Conservation (phyloP, 2,797 vertebrate species). For the Ispidina lecontei region DNA sequence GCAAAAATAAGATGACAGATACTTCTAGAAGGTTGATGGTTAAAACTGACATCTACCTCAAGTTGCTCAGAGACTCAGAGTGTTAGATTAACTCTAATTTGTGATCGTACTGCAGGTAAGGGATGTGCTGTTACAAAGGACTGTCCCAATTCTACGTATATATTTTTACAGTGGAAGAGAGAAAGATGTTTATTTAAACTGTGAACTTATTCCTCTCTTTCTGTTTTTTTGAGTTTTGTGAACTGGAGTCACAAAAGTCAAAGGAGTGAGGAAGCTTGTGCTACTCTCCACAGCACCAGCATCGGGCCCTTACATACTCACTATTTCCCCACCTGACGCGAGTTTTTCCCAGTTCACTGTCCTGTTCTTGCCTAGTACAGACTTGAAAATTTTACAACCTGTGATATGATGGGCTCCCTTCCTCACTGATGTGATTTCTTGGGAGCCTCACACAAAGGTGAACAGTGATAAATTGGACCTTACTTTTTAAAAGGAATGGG, state of each 20-base stretch:
- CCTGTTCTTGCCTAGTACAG: neutral
- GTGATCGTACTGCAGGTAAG: neutral
- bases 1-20: neutral
- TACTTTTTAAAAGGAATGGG: neutral
- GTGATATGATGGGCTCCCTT: neutral
- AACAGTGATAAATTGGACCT: neutral
- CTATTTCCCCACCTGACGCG: neutral
- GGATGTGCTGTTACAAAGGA: neutral
- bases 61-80: neutral
- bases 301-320: neutral
- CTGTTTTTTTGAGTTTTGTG: neutral
- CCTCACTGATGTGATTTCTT: neutral
- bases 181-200: neutral
- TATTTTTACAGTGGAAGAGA: neutral
- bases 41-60: neutral
- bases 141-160: neutral
- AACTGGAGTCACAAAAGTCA: neutral
- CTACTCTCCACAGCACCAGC: neutral
- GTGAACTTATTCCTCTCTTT: neutral
- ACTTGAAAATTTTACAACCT: neutral
- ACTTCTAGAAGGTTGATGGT: neutral
- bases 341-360: neutral
- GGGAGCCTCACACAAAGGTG: neutral
- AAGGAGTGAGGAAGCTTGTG: fast-evolving
- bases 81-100: neutral